Conservation (phyloP, 2,113 vertebrate genomes). For the Narcine bancroftii region DNA sequence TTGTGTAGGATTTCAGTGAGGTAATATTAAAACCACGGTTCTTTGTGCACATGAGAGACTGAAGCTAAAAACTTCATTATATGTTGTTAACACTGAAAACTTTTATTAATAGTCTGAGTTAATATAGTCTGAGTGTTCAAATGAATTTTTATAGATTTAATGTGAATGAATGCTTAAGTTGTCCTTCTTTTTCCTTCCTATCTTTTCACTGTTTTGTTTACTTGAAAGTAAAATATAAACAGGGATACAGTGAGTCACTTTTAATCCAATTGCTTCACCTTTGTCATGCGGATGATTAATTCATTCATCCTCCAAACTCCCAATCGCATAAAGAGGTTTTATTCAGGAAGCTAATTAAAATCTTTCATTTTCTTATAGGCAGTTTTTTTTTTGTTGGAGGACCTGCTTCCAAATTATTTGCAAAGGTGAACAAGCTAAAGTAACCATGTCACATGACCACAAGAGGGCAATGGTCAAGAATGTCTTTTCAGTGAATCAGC, state of each 20-base stretch:
- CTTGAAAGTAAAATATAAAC: constrained; percentile 27
- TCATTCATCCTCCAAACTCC: not conserved
- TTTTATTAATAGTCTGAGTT: not conserved
- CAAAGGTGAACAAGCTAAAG: constrained; percentile 25
- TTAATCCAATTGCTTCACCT: constrained; percentile 30
- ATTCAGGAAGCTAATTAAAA: not conserved
- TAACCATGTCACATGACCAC: constrained; percentile 35
- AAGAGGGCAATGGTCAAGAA: constrained; percentile 34
- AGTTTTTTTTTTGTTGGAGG: not conserved
- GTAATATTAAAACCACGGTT: not conserved
- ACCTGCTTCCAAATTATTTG: not conserved
- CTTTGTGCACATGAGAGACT: not conserved
- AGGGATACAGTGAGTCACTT: not conserved
- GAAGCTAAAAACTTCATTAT: not conserved
- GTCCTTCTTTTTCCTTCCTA: not conserved
- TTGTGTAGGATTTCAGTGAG: not conserved
- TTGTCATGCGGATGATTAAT: not conserved
- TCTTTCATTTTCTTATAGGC: too few relatives aligned
- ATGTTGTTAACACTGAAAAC: not conserved
- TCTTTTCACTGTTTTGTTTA: constrained; percentile 13
- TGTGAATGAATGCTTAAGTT: not conserved
- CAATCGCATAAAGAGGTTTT: constrained; percentile 1
- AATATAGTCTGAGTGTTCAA: not conserved
- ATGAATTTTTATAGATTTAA: not conserved
- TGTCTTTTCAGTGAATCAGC: not conserved